A percentile compares a stretch with the other conserved stretches of the same genome.
Evolutionary conservation across 1,140 invertebrate species (phyloP).

Genomic region (Anoplophora glabripennis): DNA sequence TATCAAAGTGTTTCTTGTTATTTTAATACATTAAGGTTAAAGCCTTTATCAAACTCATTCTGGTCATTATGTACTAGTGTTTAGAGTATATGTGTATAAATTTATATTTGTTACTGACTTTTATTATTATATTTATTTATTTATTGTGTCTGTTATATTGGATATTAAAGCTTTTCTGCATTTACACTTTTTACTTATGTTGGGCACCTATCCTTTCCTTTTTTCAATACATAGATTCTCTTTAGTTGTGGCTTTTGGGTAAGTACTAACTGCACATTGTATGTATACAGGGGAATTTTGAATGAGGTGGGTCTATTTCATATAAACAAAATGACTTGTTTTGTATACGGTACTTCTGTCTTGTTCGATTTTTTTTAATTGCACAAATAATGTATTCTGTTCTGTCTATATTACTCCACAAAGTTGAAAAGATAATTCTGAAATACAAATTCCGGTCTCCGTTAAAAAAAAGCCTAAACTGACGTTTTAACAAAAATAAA

Average conservation of each 20-base stretch:
- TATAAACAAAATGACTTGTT: too few species aligned
- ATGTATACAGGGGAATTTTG: too few species aligned
- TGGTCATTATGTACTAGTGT: slow-evolving; percentile 17
- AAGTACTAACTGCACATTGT: slow-evolving; percentile 10
- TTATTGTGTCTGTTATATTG: slow-evolving; percentile 42
- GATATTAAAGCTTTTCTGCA: slow-evolving; percentile 41
- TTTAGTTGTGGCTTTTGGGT: slow-evolving; percentile 9
- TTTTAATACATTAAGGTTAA: slow-evolving; percentile 3
- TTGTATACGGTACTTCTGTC: too few species aligned
- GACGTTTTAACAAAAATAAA: too few species aligned
- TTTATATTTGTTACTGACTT: slow-evolving; percentile 21
- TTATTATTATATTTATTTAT: slow-evolving; percentile 25
- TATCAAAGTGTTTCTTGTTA: too few species aligned
- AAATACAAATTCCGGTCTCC: too few species aligned
- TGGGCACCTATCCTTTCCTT: slow-evolving; percentile 20
- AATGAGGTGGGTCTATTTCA: too few species aligned
- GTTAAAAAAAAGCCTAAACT: too few species aligned
- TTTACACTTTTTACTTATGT: slow-evolving; percentile 25
- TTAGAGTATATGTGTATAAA: slow-evolving; percentile 12
- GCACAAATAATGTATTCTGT: too few species aligned
- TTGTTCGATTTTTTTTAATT: too few species aligned
- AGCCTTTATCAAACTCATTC: slow-evolving; percentile 14
- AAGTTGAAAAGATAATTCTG: too few species aligned
- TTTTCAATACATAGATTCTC: slow-evolving; percentile 8
- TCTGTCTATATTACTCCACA: too few species aligned